Conservation (phyloP, 2,113 vertebrate species). For the Lates calcarifer region DNA sequence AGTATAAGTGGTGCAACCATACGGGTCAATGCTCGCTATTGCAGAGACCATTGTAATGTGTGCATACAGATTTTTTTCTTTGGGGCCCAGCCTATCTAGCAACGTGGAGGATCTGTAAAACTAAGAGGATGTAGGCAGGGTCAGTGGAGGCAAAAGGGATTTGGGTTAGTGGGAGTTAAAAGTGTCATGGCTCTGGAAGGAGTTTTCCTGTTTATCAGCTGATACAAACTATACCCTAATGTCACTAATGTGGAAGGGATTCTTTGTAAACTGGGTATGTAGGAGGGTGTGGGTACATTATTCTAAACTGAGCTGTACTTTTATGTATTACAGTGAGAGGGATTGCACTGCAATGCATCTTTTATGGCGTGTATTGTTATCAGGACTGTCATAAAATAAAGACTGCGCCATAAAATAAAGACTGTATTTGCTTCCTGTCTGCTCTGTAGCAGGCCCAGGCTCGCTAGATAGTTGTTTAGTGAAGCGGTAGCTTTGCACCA, state of each 20-base stretch:
- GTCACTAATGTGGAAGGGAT: constrained; percentile 7
- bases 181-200: background rate
- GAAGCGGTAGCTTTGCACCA: constrained; percentile 31
- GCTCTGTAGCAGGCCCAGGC: constrained; percentile 50
- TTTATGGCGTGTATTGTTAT: constrained; percentile 24
- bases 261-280: background rate
- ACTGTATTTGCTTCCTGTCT: constrained; percentile 45
- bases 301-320: background rate
- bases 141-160: constrained; percentile 19
- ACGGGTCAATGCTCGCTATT: background rate
- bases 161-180: constrained; percentile 5
- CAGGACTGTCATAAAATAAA: constrained; percentile 24
- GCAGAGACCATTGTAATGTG: background rate
- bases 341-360: constrained; percentile 20
- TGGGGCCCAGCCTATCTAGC: background rate
- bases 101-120: constrained; percentile 19
- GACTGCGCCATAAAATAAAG: constrained; percentile 27
- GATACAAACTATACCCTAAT: constrained; percentile 8
- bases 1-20: background rate
- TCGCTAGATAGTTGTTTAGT: constrained; percentile 47
- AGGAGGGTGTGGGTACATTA: background rate
- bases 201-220: constrained; percentile 19
- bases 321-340: constrained; percentile 11
- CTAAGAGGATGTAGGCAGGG: constrained; percentile 22
- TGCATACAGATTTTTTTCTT: background rate